Base-by-base conservation (phyloP, 2,888 invertebrate species). In the Brenthis ino region DNA sequence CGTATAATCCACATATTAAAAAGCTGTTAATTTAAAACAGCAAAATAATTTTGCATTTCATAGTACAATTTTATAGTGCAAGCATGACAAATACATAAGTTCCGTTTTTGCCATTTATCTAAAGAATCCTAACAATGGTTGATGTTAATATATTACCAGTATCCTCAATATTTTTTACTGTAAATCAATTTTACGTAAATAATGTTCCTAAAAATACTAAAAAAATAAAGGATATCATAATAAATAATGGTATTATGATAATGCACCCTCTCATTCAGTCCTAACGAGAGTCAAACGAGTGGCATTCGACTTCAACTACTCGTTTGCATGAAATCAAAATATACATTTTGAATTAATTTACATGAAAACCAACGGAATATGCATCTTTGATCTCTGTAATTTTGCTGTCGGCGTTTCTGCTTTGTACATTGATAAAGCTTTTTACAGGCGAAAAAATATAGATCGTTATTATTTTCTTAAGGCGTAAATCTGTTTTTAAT, bases 321-420 rank as follows among this genome's bases (percentile, higher is more conserved):
- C 86, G 89, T 90, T 90, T 89, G 82, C 82, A 82, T 84, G 82
- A 82, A 86, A 88, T 87, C 88, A 89, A 87, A 89, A 91, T 91
- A 90, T 90, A 88, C 89, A 88, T 87, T 89, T 88, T 88, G 89
- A 88, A 90, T 89, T 84, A 82, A 90, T 91, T 91, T 89, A 86
- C 88, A 90, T 90, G 89, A 89, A 81, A 87, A 83, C 77, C 76
- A 75, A 81, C 80, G 77, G 84, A 85, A 85, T 86, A 87, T 86
- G 84, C 85, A 85, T 83, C 81, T 80, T 80, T 77, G 77, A 78
- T 78, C 79, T 73, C 70, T 70, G 70, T 70, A 67, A 67, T 73
- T 75, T 75, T 75, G 71, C 75, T 71, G 76, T 74, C 74, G 75
- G 71, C 69, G 63, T 65, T 67, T 70, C 57, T 65, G 66, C 67